A percentile compares a stretch with the other conserved stretches of the same genome.
Conservation (phyloP, 2,113 vertebrate species). For the Chaetodon trifascialis region DNA sequence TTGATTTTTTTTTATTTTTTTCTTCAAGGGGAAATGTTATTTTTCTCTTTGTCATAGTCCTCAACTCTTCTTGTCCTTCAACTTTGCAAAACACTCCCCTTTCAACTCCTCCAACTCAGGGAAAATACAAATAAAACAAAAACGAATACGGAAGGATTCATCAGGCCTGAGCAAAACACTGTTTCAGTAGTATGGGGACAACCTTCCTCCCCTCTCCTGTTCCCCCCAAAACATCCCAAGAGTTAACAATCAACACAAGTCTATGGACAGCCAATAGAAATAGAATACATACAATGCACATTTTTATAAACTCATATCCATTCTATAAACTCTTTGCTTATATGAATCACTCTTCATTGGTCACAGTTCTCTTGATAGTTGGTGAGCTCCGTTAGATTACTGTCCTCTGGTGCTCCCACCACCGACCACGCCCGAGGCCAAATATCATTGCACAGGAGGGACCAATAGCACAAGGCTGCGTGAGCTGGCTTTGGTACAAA, state of each 20-base stretch:
- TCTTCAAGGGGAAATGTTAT: conserved; percentile 84
- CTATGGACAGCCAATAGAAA: conserved; percentile 81
- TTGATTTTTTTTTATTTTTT: conserved; percentile 78
- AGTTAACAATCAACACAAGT: conserved; percentile 80
- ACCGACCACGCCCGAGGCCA: conserved; percentile 33
- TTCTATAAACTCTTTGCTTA: conserved; percentile 70
- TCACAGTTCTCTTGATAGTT: conserved; percentile 71
- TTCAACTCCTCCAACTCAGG: conserved; percentile 77
- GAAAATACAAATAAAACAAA: conserved; percentile 80
- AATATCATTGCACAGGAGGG: conserved; percentile 67
- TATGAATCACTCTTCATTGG: conserved; percentile 70
- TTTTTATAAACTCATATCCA: conserved; percentile 74
- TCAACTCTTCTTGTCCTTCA: conserved; percentile 72
- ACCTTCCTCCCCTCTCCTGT: conserved; percentile 54
- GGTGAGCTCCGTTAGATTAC: conserved; percentile 60
- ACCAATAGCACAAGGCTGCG: conserved; percentile 70
- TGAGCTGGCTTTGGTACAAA: conserved; percentile 83
- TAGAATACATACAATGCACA: conserved; percentile 81
- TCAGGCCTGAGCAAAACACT: conserved; percentile 84
- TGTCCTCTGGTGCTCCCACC: conserved; percentile 62
- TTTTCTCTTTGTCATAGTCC: conserved; percentile 83
- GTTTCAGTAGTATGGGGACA: conserved; percentile 81
- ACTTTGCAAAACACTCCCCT: conserved; percentile 71
- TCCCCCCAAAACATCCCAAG: conserved; percentile 68
- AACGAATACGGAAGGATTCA: conserved; percentile 77